These are phyloP conservation scores for Allolobophora icterica DNA, from an alignment of 2,888 invertebrate species.

Conservation along the genomic window DNA sequence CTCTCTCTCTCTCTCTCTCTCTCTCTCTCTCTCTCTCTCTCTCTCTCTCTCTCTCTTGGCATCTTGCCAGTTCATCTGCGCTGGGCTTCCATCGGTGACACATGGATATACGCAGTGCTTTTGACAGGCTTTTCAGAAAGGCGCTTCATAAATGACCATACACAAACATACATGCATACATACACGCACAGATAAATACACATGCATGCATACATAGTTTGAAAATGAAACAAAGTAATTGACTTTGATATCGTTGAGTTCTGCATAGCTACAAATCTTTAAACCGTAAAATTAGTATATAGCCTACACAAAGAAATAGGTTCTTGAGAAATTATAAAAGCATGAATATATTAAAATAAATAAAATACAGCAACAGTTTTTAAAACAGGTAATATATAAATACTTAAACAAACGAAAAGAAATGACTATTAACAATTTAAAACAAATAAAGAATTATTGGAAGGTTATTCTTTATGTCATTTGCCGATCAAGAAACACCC, in stretches of 20 bases:
- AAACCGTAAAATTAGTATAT: no score
- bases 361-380: neutral
- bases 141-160: neutral
- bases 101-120: no score
- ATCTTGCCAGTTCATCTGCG: neutral
- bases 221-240: neutral
- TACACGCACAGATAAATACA: neutral
- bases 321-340: neutral
- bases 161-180: neutral
- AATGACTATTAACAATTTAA: neutral
- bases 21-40: neutral
- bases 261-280: neutral
- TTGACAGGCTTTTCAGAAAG: no score
- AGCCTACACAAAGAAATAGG: neutral
- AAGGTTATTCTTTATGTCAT: no score
- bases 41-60: neutral
- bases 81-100: neutral
- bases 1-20: neutral
- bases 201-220: neutral
- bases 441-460: neutral
- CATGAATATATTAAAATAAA: neutral
- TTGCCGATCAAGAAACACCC: neutral
- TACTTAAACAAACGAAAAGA: neutral
- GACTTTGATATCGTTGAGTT: neutral
- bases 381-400: neutral